Evolutionary conservation across 1,140 invertebrate genomes (phyloP), one percentile per base, ranked within the genome.

Genomic region (Amphibalanus amphitrite): DNA sequence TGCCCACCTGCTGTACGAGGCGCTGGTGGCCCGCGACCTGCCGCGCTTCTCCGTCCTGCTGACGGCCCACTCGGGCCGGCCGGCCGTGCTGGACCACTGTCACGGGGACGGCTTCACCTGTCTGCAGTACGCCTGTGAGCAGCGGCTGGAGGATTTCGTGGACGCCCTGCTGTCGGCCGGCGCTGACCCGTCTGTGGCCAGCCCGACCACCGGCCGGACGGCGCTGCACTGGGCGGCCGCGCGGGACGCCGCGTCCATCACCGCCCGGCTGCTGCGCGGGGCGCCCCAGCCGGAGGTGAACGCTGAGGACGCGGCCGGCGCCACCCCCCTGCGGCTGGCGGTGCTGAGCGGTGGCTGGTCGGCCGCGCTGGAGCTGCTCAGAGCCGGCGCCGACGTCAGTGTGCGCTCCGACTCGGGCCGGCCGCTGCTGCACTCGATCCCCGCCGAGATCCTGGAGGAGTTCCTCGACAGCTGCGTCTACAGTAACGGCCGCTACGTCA

Each of bases 211-310:
- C 47, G 70, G 71, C 72, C 70, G 72, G 33, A 68, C 71, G 59
- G 65, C 73, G 71, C 70, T 72, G 67, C 25, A 73, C 79, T 68
- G 67, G 20, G 59, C 67, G n/a, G 67, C 47, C 25, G 59, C 28
- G 0, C 28, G 59, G 17, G 71, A 59, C 23, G 67, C 65, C 1
- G 29, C 38, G 38, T 68, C 25, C 26, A 70, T 40, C 29, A 70
- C 65, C 30, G 40, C 67, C 67, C 47, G 47, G 47, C 47, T 59
- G 47, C 47, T 59, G 47, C 10, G 1, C 10, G 10, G 23, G 10
- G 17, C 47, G 47, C 47, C 47, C 6, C 6, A 20, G 10, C 47
- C 23, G 47, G 47, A 59, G 10, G 6, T 59, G 47, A 59, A 20
- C 47, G 47, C 20, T 1, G 17, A 13, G 47, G 47, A 59, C 47